These are phyloP conservation scores for Vanessa tameamea DNA, from an alignment of 1,140 invertebrate species.

Conservation along the genomic window DNA sequence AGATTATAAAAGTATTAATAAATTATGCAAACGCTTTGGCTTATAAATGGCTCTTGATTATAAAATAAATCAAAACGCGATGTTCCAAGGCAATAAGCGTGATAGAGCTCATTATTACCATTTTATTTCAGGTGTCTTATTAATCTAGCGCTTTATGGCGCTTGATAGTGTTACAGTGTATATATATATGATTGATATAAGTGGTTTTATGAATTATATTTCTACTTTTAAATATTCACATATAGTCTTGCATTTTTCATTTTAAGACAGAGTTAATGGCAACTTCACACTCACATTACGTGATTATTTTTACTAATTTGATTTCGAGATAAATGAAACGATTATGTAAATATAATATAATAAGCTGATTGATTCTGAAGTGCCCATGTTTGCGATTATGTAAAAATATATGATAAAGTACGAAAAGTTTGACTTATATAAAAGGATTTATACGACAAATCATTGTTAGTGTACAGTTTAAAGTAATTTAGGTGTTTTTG, in stretches of 20 bases:
- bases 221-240: too few species aligned
- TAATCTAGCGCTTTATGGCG: too few species aligned
- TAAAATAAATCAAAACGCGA: too few species aligned
- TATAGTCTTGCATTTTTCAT: background rate
- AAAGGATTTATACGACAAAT: slow-evolving; percentile 19
- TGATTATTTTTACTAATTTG: background rate
- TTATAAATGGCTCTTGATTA: too few species aligned
- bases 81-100: too few species aligned
- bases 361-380: slow-evolving; percentile 13
- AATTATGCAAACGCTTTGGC: too few species aligned
- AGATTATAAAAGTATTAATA: too few species aligned
- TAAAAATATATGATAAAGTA: slow-evolving; percentile 15
- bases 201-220: too few species aligned
- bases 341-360: slow-evolving; percentile 7
- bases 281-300: background rate
- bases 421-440: slow-evolving; percentile 22
- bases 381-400: slow-evolving; percentile 26
- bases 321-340: background rate
- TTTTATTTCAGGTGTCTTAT: too few species aligned
- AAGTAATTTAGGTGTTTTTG: slow-evolving; percentile 1
- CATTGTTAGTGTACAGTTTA: slow-evolving; percentile 27
- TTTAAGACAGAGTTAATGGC: background rate
- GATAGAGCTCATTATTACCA: too few species aligned
- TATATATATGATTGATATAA: too few species aligned
- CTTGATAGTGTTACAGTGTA: too few species aligned